A percentile compares a stretch with the other conserved stretches of the same genome.
Evolutionary conservation across 2,797 vertebrate genomes (phyloP).

Genomic region (Melopsittacus undulatus): DNA sequence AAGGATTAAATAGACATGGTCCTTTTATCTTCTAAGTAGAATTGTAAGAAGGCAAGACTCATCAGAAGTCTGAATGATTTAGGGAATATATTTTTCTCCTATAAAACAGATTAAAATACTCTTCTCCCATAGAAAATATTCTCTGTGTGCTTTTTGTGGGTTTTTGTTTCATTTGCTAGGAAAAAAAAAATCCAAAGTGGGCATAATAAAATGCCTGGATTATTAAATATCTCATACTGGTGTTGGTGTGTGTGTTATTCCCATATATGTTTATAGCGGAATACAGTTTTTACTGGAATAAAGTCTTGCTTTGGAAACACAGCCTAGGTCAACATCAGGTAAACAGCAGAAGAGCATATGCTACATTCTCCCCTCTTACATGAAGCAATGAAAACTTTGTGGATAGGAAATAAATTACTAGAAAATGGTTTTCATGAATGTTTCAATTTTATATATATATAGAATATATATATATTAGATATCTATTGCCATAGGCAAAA

Average conservation of each 20-base stretch:
- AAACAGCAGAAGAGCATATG: background rate
- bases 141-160: background rate
- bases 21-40: background rate
- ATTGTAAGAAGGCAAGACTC: background rate
- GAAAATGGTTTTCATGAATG: background rate
- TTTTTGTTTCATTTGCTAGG: background rate
- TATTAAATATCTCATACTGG: background rate
- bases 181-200: background rate
- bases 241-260: background rate
- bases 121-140: background rate
- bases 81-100: background rate
- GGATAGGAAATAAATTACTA: background rate
- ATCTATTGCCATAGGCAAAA: background rate
- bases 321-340: background rate
- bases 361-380: background rate
- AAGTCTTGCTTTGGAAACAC: background rate
- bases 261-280: background rate
- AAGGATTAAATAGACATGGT: background rate
- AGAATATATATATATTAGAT: background rate
- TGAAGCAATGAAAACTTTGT: background rate
- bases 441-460: background rate
- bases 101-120: background rate
- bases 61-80: background rate
- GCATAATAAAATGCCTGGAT: background rate
- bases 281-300: background rate